Conservation (phyloP, 1,140 invertebrate species). For the Capitella teleta region DNA sequence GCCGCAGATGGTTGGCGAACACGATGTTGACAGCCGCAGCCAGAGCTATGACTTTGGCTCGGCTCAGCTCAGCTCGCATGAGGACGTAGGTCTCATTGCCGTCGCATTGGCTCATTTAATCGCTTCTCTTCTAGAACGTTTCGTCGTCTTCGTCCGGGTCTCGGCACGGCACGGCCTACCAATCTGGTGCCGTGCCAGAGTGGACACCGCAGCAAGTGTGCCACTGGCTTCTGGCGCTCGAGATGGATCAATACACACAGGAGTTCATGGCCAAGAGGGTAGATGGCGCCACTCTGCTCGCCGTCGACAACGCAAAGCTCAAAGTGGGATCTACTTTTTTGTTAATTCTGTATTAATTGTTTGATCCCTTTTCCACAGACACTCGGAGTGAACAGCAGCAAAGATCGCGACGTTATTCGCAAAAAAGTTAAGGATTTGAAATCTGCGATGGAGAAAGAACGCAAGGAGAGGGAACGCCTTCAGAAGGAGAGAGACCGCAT, state of each 20-base stretch:
- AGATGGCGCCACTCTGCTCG: constrained; percentile 66
- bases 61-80: background rate
- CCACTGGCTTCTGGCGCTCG: constrained; percentile 71
- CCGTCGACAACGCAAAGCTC: constrained; percentile 73
- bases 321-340: constrained; percentile 47
- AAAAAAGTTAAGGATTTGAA: constrained; percentile 78
- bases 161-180: constrained; percentile 11
- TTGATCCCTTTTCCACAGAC: constrained; percentile 29
- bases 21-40: constrained; percentile 4
- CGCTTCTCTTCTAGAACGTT: background rate
- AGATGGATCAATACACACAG: constrained; percentile 69
- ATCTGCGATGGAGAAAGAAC: constrained; percentile 58
- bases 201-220: constrained; percentile 61
- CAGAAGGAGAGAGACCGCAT: constrained; percentile 51
- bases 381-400: constrained; percentile 64
- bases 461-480: constrained; percentile 59
- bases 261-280: constrained; percentile 74
- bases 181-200: constrained; percentile 53
- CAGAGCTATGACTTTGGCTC: constrained; percentile 8
- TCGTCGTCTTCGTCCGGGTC: background rate
- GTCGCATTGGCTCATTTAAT: background rate
- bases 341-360: background rate
- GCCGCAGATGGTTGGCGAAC: constrained; percentile 5
- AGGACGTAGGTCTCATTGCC: background rate
- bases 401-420: constrained; percentile 66